Conservation (phyloP, 2,888 invertebrate species). For the Adelphocoris suturalis region DNA sequence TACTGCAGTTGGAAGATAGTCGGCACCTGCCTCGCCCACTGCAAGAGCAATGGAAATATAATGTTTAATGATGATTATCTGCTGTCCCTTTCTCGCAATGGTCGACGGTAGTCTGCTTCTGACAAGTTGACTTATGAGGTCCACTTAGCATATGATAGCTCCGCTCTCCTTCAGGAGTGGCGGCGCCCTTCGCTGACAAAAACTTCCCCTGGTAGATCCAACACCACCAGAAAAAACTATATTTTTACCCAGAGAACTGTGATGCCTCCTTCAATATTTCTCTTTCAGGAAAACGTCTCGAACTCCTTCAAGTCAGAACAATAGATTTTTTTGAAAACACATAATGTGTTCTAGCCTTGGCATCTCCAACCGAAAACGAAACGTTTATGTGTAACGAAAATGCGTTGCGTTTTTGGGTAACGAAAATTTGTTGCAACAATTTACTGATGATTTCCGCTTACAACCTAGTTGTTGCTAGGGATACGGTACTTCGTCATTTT, state of each 20-base stretch:
- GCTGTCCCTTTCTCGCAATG: constrained; percentile 24
- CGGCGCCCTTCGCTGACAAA: neutral
- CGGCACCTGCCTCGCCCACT: neutral
- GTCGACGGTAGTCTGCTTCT: constrained; percentile 14
- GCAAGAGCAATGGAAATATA: neutral
- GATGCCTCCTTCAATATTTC: neutral
- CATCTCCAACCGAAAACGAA: too few relatives aligned
- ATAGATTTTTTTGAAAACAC: too few relatives aligned
- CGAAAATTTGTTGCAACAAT: too few relatives aligned
- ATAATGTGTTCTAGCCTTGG: too few relatives aligned
- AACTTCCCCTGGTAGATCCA: neutral
- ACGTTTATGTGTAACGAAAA: too few relatives aligned
- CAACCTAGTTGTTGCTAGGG: too few relatives aligned
- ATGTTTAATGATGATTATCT: constrained; percentile 57
- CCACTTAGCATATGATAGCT: constrained; percentile 65
- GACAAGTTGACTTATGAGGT: constrained; percentile 62
- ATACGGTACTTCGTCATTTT: too few relatives aligned
- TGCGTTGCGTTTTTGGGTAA: too few relatives aligned
- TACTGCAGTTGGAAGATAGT: neutral
- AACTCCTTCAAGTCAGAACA: neutral
- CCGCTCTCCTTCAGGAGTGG: constrained; percentile 5
- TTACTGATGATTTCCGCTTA: too few relatives aligned
- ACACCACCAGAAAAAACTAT: neutral
- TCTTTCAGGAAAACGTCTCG: neutral
- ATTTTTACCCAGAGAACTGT: neutral